Conservation (phyloP, 2,113 vertebrate species). For the Coregonus clupeaformis region DNA sequence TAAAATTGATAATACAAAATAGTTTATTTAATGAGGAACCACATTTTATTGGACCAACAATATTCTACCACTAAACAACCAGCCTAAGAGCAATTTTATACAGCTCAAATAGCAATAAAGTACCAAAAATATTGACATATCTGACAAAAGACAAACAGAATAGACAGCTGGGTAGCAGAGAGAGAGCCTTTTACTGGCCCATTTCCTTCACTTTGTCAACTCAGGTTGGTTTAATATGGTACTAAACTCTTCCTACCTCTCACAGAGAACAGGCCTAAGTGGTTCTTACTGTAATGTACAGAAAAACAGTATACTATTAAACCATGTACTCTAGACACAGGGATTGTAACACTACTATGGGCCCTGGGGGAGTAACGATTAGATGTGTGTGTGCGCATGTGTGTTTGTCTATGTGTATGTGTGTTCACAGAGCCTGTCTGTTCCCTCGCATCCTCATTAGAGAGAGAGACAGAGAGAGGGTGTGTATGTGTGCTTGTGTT, state of each 20-base stretch:
- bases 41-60: neutral
- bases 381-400: slow-evolving; percentile 29
- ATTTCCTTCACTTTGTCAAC: slow-evolving; percentile 25
- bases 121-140: neutral
- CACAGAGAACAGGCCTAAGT: neutral
- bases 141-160: neutral
- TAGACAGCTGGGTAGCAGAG: neutral
- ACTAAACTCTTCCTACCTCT: neutral
- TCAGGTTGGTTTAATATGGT: slow-evolving; percentile 10
- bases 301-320: slow-evolving; percentile 17
- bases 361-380: slow-evolving; percentile 21
- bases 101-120: neutral
- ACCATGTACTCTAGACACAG: neutral
- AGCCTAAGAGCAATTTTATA: neutral
- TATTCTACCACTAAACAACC: neutral
- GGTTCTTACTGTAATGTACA: slow-evolving; percentile 23
- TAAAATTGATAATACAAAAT: no score
- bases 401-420: slow-evolving; percentile 3
- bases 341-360: slow-evolving; percentile 17
- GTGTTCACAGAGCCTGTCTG: slow-evolving; percentile 25
- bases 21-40: neutral
- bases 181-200: neutral
- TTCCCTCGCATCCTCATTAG: slow-evolving; percentile 63
- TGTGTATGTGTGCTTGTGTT: slow-evolving; percentile 9
- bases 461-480: slow-evolving; percentile 48